Percentiles rank a stretch among this genome's conserved stretches.
Evolutionary conservation across 1,140 invertebrate genomes (phyloP).

Genomic region (Monochamus saltuarius): DNA sequence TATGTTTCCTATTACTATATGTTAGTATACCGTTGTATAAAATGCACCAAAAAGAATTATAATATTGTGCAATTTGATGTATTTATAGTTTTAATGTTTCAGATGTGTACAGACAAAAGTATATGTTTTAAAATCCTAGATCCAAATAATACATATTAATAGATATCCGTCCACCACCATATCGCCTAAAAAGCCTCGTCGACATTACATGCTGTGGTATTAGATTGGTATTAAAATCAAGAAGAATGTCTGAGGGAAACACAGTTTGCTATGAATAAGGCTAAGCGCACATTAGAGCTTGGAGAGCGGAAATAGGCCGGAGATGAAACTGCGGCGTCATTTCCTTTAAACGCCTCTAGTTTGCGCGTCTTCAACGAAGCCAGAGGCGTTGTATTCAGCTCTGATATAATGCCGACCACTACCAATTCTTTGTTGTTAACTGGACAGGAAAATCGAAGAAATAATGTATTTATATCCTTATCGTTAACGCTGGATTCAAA

Average conservation of each 20-base stretch:
- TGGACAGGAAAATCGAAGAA: slow-evolving; percentile 33
- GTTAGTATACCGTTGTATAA: too few species aligned
- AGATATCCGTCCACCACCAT: too few species aligned
- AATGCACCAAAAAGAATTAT: too few species aligned
- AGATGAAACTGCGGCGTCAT: slow-evolving; percentile 55
- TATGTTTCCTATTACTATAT: too few species aligned
- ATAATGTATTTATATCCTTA: not conserved
- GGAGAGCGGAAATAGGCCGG: slow-evolving; percentile 52
- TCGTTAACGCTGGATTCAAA: too few species aligned
- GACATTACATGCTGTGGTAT: not conserved
- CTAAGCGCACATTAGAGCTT: slow-evolving; percentile 46
- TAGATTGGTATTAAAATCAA: slow-evolving; percentile 3
- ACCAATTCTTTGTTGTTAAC: slow-evolving; percentile 23
- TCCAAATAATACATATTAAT: too few species aligned
- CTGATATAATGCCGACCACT: slow-evolving; percentile 26
- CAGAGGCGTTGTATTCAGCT: slow-evolving; percentile 19
- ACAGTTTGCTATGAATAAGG: slow-evolving; percentile 3
- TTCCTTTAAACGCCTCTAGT: slow-evolving; percentile 49
- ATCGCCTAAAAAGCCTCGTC: too few species aligned
- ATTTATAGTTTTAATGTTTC: too few species aligned
- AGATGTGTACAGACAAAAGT: too few species aligned
- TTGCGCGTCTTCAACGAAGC: slow-evolving; percentile 37
- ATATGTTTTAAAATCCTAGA: too few species aligned
- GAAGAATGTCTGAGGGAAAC: slow-evolving; percentile 13
- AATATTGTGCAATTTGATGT: too few species aligned